These are phyloP conservation scores for Creontiades dilutus DNA, from an alignment of 2,888 invertebrate species.

Conservation along the genomic window DNA sequence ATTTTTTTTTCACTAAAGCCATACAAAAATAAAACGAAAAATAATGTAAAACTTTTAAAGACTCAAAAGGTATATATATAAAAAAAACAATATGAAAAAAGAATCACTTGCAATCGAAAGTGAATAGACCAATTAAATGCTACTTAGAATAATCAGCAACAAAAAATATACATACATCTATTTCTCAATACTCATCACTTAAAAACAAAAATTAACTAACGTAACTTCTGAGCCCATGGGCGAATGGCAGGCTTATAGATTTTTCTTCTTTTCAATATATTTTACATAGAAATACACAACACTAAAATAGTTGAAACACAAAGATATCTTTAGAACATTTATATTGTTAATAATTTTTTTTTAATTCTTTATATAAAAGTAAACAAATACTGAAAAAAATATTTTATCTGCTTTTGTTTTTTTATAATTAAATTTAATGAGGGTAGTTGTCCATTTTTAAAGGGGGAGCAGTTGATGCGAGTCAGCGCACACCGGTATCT, in stretches of 20 bases:
- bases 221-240: slow-evolving; percentile 74
- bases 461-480: slow-evolving; percentile 68
- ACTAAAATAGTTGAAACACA: slow-evolving; percentile 75
- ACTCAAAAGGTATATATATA: slow-evolving; percentile 71
- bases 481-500: slow-evolving; percentile 58
- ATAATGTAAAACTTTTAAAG: slow-evolving; percentile 50
- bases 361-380: slow-evolving; percentile 75
- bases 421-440: slow-evolving; percentile 72
- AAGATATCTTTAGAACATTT: slow-evolving; percentile 75
- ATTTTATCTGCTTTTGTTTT: slow-evolving; percentile 73
- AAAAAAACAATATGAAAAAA: slow-evolving; percentile 73
- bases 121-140: slow-evolving; percentile 72
- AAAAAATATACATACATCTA: slow-evolving; percentile 74
- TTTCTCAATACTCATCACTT: slow-evolving; percentile 74
- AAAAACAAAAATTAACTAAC: slow-evolving; percentile 75
- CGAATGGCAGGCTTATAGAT: slow-evolving; percentile 74
- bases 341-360: slow-evolving; percentile 75
- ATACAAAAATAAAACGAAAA: slow-evolving; percentile 53
- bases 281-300: slow-evolving; percentile 74
- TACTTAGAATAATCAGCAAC: slow-evolving; percentile 69
- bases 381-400: slow-evolving; percentile 76
- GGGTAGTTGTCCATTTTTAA: slow-evolving; percentile 69
- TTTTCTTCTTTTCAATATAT: slow-evolving; percentile 58
- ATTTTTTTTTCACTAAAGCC: slow-evolving; percentile 6
- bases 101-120: slow-evolving; percentile 70